Base-by-base conservation (phyloP, 2,888 invertebrate genomes). In the Selenia dentaria region DNA sequence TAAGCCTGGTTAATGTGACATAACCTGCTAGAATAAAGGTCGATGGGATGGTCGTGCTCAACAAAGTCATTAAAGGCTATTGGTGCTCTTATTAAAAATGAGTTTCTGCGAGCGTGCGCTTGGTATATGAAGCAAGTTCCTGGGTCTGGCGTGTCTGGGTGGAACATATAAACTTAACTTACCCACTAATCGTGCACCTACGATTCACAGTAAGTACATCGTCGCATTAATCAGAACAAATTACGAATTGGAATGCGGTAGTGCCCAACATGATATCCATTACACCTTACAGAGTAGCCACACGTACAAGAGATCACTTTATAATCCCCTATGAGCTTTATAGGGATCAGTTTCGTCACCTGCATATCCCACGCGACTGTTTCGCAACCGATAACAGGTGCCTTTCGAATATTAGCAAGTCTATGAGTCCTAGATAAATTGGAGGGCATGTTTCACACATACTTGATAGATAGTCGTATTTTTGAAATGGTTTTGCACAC, bases 311-410 rank as follows among this genome's bases (percentile, higher is more conserved):
- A 20, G 26, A 26, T 22, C 33, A 34, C 33, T 33, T n/a, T 22
- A 24, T 40, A 39, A 34, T 39, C 45, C 34, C 38, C 16, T 25
- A 12, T 13, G 46, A 29, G 34, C 34, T 20, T 28, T 37, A 71
- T 67, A 77, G 75, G 79, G 74, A 56, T 58, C 46, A 54, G 47
- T 16, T 53, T 45, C 37, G 31, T 32, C 51, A 51, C 45, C 12
- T 14, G 12, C 31, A 41, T 50, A 36, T 47, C 62, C 58, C 50
- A 60, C 52, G 51, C 50, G 53, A 38, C 42, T 18, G 31, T 55
- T 51, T 48, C 33, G 51, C 54, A 51, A 57, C 46, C 45, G 13
- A 48, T 29, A 33, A 51, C 58, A 59, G 53, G 58, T 57, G 49
- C 60, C 56, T 56, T 60, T 62, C 57, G 38, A 56, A 49, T 54